Conservation (phyloP, 2,888 invertebrate species). For the Boloria selene region DNA sequence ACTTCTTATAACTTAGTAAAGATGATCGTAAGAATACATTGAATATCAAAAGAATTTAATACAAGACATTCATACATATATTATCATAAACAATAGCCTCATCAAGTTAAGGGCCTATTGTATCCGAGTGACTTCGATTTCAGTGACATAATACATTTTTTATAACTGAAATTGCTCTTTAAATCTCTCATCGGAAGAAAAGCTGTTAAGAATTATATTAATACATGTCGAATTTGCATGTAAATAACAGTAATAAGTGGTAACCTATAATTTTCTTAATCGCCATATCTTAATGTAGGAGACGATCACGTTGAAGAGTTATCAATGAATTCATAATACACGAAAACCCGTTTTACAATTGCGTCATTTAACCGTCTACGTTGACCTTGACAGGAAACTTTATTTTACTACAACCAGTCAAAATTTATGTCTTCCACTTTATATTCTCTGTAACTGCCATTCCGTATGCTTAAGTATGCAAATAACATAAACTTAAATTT, state of each 20-base stretch:
- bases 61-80: not conserved
- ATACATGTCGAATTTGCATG: not conserved
- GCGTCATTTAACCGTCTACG: conserved; percentile 63
- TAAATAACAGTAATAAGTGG: not conserved
- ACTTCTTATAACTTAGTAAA: conserved; percentile 1
- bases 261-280: not conserved
- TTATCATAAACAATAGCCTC: conserved; percentile 24
- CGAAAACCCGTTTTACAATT: conserved; percentile 63
- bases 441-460: conserved; percentile 27
- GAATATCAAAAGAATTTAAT: conserved; percentile 7
- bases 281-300: not conserved
- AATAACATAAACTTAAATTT: conserved; percentile 19
- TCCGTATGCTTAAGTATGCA: conserved; percentile 30
- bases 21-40: conserved; percentile 8
- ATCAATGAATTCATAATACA: conserved; percentile 65
- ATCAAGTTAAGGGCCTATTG: conserved; percentile 28
- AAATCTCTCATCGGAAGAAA: not conserved
- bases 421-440: conserved; percentile 28
- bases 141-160: conserved; percentile 13
- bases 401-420: conserved; percentile 37
- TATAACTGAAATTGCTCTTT: not conserved
- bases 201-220: not conserved
- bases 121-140: conserved; percentile 13
- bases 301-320: conserved; percentile 46
- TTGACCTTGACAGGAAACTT: conserved; percentile 65